A percentile compares a stretch with the other conserved stretches of the same genome.
These are phyloP conservation scores for Macquaria ambigua DNA, from an alignment of 2,113 vertebrate species.

Conservation along the genomic window DNA sequence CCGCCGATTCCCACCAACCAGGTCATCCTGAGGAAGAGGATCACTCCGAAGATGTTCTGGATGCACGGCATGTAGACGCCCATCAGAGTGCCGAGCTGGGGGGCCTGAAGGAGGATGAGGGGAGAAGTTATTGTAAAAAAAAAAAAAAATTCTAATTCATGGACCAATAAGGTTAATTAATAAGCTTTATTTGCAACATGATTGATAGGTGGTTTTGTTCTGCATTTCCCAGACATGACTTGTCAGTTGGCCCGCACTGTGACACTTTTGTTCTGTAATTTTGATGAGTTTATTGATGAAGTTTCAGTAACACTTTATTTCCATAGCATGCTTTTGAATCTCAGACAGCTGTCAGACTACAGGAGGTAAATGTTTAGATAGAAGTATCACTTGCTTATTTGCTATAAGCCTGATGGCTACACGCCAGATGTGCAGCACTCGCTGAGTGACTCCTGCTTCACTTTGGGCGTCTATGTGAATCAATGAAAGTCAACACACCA, in stretches of 20 bases:
- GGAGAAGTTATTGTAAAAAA: neutral
- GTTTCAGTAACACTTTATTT: neutral
- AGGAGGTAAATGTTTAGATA: neutral
- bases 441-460: constrained; percentile 41
- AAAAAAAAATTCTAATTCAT: neutral
- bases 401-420: neutral
- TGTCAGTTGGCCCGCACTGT: neutral
- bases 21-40: constrained; percentile 98
- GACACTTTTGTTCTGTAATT: neutral
- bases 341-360: neutral
- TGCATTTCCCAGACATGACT: neutral
- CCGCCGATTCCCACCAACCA: constrained; percentile 98
- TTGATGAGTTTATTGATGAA: neutral
- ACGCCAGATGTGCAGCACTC: constrained; percentile 44
- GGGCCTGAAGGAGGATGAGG: constrained; percentile 84
- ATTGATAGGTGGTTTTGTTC: neutral
- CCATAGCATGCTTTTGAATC: neutral
- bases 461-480: constrained; percentile 31
- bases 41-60: constrained; percentile 99
- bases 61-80: constrained; percentile 98
- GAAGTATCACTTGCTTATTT: constrained; percentile 4
- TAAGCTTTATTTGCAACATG: neutral
- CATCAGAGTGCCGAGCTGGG: constrained; percentile 97
- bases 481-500: constrained; percentile 39
- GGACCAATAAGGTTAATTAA: neutral